Evolutionary conservation across 2,888 invertebrate genomes (phyloP).

Genomic region (Epinotia ramella): DNA sequence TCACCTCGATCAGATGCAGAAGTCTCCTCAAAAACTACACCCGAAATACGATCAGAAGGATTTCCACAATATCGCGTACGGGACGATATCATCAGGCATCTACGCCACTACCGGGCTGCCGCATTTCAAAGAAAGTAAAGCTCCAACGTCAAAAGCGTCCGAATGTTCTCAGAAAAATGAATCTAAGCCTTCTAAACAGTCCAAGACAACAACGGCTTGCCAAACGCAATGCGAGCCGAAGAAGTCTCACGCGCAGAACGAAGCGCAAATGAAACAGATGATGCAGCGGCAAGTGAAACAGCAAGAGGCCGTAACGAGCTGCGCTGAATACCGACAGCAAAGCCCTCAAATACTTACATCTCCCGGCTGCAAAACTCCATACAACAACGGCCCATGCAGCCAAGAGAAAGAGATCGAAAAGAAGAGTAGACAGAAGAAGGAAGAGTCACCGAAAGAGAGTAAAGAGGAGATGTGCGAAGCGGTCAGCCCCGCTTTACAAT

Average conservation of each 20-base stretch:
- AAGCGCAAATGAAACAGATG: conserved; percentile 77
- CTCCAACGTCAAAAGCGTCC: conserved; percentile 68
- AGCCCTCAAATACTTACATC: conserved; percentile 73
- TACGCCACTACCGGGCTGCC: conserved; percentile 74
- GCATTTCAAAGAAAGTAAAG: conserved; percentile 78
- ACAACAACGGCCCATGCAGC: conserved; percentile 71
- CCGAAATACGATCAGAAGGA: conserved; percentile 82
- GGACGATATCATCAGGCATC: conserved; percentile 73
- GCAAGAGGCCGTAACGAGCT: conserved; percentile 70
- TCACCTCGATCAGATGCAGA: conserved; percentile 85
- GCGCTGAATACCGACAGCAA: conserved; percentile 75
- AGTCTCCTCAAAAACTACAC: conserved; percentile 86
- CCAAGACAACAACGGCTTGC: conserved; percentile 77
- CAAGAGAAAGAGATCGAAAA: conserved; percentile 80
- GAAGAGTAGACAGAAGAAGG: conserved; percentile 77
- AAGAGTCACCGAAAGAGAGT: conserved; percentile 72
- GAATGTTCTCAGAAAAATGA: conserved; percentile 78
- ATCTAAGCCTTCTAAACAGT: conserved; percentile 76
- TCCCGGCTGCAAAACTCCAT: conserved; percentile 71
- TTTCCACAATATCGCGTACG: conserved; percentile 79
- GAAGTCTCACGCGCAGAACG: conserved; percentile 66
- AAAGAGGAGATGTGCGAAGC: conserved; percentile 80
- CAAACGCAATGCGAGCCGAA: conserved; percentile 80
- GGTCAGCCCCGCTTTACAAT: conserved; percentile 87
- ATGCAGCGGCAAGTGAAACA: conserved; percentile 76